Percentiles rank a stretch among this genome's conserved stretches.
Evolutionary conservation across 2,113 vertebrate genomes (phyloP).

Genomic region (Tachysurus vachellii): DNA sequence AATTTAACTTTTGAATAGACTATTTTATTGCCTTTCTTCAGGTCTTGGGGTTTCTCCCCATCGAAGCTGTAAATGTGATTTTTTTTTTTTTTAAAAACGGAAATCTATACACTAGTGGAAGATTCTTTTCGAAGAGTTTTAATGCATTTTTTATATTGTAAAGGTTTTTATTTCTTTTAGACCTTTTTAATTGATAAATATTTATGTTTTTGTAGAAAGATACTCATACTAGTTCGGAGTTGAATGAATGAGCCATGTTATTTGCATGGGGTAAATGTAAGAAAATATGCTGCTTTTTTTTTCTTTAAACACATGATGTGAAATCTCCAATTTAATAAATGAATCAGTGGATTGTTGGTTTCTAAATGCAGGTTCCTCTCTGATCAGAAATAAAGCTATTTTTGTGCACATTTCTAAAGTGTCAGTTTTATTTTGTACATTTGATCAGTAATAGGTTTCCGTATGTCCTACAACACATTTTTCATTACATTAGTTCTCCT

Average conservation of each 20-base stretch:
- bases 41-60: conserved; percentile 66
- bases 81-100: conserved; percentile 13
- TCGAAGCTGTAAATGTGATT: conserved; percentile 74
- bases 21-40: conserved; percentile 77
- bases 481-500: background rate
- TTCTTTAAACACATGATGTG: conserved; percentile 65
- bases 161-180: conserved; percentile 72
- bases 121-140: conserved; percentile 68
- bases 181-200: conserved; percentile 64
- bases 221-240: conserved; percentile 62
- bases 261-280: conserved; percentile 51
- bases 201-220: conserved; percentile 76
- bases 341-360: conserved; percentile 73
- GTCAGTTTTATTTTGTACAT: background rate
- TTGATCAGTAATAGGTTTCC: background rate
- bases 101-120: conserved; percentile 74
- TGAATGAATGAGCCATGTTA: conserved; percentile 60
- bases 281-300: conserved; percentile 71
- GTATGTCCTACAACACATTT: background rate
- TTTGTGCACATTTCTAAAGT: conserved; percentile 69
- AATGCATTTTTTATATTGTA: conserved; percentile 65
- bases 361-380: conserved; percentile 70
- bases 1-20: conserved; percentile 75
- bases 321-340: conserved; percentile 65
- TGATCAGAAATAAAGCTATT: conserved; percentile 78